Conservation (phyloP, 92 coral and sea anemone genomes). For the Chrysogorgia sp. region DNA sequence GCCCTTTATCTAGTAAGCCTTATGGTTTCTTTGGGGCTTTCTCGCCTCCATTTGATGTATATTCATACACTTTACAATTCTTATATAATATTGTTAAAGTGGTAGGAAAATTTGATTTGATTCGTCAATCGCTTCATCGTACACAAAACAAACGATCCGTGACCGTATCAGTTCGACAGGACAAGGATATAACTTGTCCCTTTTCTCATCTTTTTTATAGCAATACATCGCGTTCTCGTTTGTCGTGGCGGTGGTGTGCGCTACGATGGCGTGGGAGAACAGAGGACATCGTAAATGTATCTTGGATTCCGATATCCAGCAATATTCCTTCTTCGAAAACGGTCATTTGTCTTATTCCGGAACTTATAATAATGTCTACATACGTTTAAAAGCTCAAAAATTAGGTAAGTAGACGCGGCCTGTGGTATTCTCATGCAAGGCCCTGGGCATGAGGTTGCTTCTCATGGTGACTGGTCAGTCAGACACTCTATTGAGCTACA, state of each 20-base stretch:
- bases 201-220: conserved; percentile 46
- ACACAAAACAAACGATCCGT: too few relatives aligned
- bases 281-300: conserved; percentile 79
- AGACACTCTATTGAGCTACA: too few relatives aligned
- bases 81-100: too few relatives aligned
- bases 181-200: too few relatives aligned
- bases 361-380: conserved; percentile 78
- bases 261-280: conserved; percentile 89
- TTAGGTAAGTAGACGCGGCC: conserved; percentile 85
- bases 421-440: not conserved
- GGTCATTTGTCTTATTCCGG: conserved; percentile 71
- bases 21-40: too few relatives aligned
- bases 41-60: too few relatives aligned
- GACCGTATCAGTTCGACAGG: too few relatives aligned
- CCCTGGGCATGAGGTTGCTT: not conserved
- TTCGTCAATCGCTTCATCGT: too few relatives aligned
- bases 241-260: conserved; percentile 65
- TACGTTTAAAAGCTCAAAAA: conserved; percentile 89
- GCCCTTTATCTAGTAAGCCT: too few relatives aligned
- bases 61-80: too few relatives aligned
- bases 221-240: conserved; percentile 77
- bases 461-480: too few relatives aligned
- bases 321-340: conserved; percentile 65
- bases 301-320: conserved; percentile 55
- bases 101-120: too few relatives aligned